phyloP scores from a whole-genome alignment of 1,140 invertebrate genomes.

The Xylocopa sonorina region DNA sequence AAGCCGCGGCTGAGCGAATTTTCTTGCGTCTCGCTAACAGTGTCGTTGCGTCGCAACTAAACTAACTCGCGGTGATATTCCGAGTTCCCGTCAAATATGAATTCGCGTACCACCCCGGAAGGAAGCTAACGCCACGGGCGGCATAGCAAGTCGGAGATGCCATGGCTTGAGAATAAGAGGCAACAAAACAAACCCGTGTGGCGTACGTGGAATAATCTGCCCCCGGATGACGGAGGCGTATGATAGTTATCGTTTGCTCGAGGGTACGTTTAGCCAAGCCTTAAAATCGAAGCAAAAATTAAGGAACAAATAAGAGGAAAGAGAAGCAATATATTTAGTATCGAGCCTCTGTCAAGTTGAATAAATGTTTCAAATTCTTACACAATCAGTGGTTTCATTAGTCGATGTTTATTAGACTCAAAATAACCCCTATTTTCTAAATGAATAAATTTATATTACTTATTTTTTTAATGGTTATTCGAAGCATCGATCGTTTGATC shows the following conservation, averaged over 20 bases:
- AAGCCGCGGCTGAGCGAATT: constrained; percentile 3
- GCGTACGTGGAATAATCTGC: constrained; percentile 65
- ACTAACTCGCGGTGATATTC: constrained; percentile 31
- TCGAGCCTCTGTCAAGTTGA: too few relatives aligned
- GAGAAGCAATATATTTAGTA: too few relatives aligned
- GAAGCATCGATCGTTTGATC: too few relatives aligned
- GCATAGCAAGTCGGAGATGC: constrained; percentile 8
- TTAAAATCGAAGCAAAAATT: too few relatives aligned
- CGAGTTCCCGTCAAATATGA: constrained; percentile 38
- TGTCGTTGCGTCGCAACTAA: background rate
- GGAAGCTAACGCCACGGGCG: constrained; percentile 22
- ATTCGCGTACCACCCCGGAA: constrained; percentile 27
- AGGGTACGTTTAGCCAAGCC: background rate
- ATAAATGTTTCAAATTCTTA: too few relatives aligned
- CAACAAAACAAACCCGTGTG: constrained; percentile 34
- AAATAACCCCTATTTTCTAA: too few relatives aligned
- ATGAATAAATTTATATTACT: too few relatives aligned
- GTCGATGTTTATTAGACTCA: too few relatives aligned
- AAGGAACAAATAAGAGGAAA: too few relatives aligned
- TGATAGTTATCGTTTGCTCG: constrained; percentile 46
- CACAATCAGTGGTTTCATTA: too few relatives aligned
- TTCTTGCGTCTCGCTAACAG: background rate
- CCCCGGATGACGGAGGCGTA: constrained; percentile 39
- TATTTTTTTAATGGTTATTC: too few relatives aligned
- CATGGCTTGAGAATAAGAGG: constrained; percentile 32